Evolutionary conservation across 2,888 invertebrate genomes (phyloP), one percentile per base, ranked within the genome.

Genomic region (Heliconius ismenius): DNA sequence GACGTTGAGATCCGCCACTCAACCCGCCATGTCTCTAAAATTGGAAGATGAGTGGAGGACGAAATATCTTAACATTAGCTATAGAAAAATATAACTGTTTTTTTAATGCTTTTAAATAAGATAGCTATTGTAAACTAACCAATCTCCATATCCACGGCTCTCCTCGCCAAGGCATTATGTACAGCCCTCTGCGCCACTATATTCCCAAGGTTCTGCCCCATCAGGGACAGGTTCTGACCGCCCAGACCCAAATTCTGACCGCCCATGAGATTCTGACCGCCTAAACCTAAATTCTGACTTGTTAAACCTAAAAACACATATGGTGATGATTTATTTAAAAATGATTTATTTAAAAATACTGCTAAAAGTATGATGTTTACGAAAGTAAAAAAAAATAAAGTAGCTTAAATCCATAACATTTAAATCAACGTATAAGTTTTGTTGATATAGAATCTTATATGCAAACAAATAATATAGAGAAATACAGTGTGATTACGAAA

Each of bases 121-220:
- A 43, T 43, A 43, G 43, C 15, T 49, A 58, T n/a, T 58, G 10
- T n/a, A 21, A 32, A 76, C 79, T 76, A 49, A 88, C 88, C 86
- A 81, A 90, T 88, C 60, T 93, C 93, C 81, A 92, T 89, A 77
- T 92, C 92, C 1, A 89, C 90, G 1, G 91, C 92, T 24, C 92
- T 81, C 64, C 92, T 81, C 1, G 91, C 91, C 69, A 92, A 82
- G 74, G 92, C 92, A 74, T 93, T 91, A 72, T 94, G 93, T 80
- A 95, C 94, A n/a, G 86, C 86, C 3, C 93, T 80, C 76, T 91
- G 91, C 18, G 93, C 92, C 79, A 90, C 90, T 72, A 90, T 84
- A 81, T 91, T 92, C 1, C 91, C 91, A n/a, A 93, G 83, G 79
- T 86, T 86, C 83, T 86, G 88, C 73, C 90, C 90, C 85, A 92